phyloP scores from a whole-genome alignment of 2,113 vertebrate genomes.

The Tretioscincus oriximinensis region DNA sequence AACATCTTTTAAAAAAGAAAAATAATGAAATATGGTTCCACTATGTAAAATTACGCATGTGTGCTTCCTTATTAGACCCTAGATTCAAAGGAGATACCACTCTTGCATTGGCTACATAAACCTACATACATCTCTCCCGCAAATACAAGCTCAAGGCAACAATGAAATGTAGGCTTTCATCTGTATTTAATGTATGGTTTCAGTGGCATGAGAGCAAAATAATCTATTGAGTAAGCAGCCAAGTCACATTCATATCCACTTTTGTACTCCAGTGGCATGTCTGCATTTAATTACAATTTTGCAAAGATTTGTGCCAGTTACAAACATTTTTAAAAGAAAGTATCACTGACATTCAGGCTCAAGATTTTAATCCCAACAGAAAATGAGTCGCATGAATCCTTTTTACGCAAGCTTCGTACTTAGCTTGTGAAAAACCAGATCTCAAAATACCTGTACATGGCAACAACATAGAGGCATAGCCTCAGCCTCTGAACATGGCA shows the following conservation, averaged over 20 bases:
- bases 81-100: background rate
- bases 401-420: conserved; percentile 69
- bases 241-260: conserved; percentile 30
- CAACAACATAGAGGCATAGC: conserved; percentile 48
- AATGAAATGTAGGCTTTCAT: background rate
- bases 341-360: conserved; percentile 65
- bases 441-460: conserved; percentile 54
- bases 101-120: background rate
- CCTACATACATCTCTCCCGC: background rate
- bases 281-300: conserved; percentile 73
- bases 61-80: no score
- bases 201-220: background rate
- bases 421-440: conserved; percentile 60
- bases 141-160: background rate
- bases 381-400: conserved; percentile 75
- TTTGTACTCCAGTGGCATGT: conserved; percentile 63
- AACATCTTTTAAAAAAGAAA: no score
- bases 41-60: no score
- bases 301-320: conserved; percentile 69
- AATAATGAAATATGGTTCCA: no score
- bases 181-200: conserved; percentile 1
- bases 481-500: conserved; percentile 39
- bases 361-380: conserved; percentile 69
- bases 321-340: conserved; percentile 59
- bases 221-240: background rate